Evolutionary conservation across 1,140 invertebrate species (phyloP), one percentile per base, ranked within the genome.

Genomic region (Camponotus floridanus): DNA sequence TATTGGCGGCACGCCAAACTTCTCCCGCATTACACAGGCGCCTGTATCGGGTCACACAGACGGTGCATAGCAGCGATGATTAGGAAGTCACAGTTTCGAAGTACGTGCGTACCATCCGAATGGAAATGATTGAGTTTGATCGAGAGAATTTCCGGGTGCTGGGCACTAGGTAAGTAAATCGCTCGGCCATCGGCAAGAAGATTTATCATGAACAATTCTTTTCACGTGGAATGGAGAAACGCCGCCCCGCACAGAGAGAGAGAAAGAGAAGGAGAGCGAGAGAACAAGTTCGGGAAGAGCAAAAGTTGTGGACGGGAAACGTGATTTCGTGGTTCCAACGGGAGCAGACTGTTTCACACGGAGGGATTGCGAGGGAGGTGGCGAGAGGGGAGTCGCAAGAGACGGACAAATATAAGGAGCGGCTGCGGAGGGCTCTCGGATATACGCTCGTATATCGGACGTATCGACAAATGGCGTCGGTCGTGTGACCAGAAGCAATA

Each of bases 271-370:
- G 1, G 0, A 26, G 26, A 26, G 26, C 26, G 26, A 26, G 26
- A 59, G 62, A 73, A 87, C 71, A 80, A 91, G 90, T 74, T 92
- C 90, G 26, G 85, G 84, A 88, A 88, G 86, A 90, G 87, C 87
- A 89, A 89, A 92, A 91, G 92, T 91, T 91, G 88, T 84, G 71
- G 76, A 68, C 74, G 68, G 59, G 86, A 61, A 91, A 91, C 92
- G 91, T 92, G 91, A 92, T 92, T 92, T 92, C 89, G 87, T 88
- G 87, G 85, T 68, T 88, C 91, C 87, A 80, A 76, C 74, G 87
- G 86, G 86, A 91, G 51, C 81, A 45, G 64, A 70, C 80, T 85
- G 87, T 90, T 90, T 86, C 91, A 86, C 64, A 81, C 65, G 61
- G 21, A 13, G 55, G 39, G 15, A 74, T 8, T 55, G 62, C 31